Base-by-base conservation (phyloP, 2,797 vertebrate genomes). In the Sebastiscus tertius region DNA sequence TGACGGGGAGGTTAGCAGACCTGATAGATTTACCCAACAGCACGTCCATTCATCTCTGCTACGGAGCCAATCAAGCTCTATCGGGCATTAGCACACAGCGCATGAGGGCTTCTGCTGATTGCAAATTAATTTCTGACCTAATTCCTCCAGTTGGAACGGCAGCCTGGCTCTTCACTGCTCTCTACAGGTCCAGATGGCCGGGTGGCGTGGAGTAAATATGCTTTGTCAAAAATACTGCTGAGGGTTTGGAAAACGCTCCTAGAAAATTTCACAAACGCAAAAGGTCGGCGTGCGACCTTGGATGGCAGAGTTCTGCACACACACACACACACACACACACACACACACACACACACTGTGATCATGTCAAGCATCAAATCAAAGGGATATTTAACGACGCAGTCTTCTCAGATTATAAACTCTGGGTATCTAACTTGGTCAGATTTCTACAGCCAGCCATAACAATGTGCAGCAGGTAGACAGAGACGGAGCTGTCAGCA, bases 71-170 rank as follows among this genome's bases (percentile, higher is more conserved):
- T 86, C 85, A 60, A 60, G 71, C 74, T 85, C 86, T 75, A 80
- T 33, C 13, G 75, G 80, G 77, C 74, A 81, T 86, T 82, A 76
- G 79, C 63, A 2, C 74, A 27, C 81, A 34, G 81, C 10, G 36
- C 33, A 58, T 61, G 78, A 72, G 77, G 84, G 81, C 79, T 79
- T 84, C 69, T 36, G 69, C 83, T 90, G 84, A 90, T 86, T 78
- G 84, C 71, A 90, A 90, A 93, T 93, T 90, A 84, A 93, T 93
- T 91, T 92, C 80, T 92, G 89, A 93, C 92, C 90, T 75, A 86
- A 91, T 92, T 94, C 82, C 71, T 90, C 80, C 89, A 84, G 88
- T 89, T 87, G 82, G 88, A 89, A 66, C 20, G 82, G 69, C 80
- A 54, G 83, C 54, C 84, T 80, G 89, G 81, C 85, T 87, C 77